Evolutionary conservation across 2,797 vertebrate species (phyloP), one percentile per base, ranked within the genome.

Genomic region (Malacoraja senta): DNA sequence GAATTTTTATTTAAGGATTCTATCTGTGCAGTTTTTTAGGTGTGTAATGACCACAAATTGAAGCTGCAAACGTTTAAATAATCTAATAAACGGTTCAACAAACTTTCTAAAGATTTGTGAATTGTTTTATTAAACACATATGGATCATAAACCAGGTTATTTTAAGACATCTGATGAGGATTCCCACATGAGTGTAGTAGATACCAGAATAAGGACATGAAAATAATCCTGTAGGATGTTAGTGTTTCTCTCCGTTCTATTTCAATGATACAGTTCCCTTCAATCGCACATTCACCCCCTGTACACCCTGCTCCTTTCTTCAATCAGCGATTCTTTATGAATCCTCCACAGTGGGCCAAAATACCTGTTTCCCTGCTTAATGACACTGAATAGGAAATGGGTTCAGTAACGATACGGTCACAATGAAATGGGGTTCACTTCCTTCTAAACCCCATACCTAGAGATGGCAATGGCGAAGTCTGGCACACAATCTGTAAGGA

Each of bases 1-100:
- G 84, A 88, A 68, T 88, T 88, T 88, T 88, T 88, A 88, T 68
- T 15, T 86, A 63, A 86, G 83, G 26, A 86, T 86, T 86, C 83
- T 86, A 86, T 86, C 83, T 63, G 83, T 86, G 58, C 83, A 63
- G 29, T 86, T 58, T 86, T 86, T 86, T 58, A 86, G 83, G 83
- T 86, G 83, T 86, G 83, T 86, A 86, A 86, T 86, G 61, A 32
- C 58, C 83, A 86, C 58, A 86, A 63, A 86, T 86, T 86, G 83
- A 86, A 86, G 83, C 29, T 63, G 58, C 83, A 86, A 86, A 86
- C n/a, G 58, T 86, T 86, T 86, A 86, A 86, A 19, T 63, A 86
- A 58, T 86, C 83, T 86, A 24, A 63, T 86, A 86, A 86, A 86
- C 83, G 83, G 83, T 86, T 86, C 83, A n/a, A 29, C 58, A 86